These are phyloP conservation scores for Epiperipatus broadwayi DNA, from an alignment of 2,888 invertebrate genomes.

Conservation along the genomic window DNA sequence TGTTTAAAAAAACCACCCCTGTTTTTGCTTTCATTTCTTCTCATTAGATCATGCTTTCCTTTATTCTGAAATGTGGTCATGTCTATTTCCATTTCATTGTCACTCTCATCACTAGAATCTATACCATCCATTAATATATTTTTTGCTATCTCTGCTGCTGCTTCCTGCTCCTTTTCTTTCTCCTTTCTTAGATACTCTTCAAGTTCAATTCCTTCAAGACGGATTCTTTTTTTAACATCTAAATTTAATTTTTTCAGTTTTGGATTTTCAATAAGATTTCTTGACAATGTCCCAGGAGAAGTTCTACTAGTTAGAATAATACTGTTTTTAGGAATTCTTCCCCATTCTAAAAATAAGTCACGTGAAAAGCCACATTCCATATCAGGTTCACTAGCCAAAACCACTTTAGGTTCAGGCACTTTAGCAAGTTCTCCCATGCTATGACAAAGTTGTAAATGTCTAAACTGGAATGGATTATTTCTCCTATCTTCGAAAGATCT, in stretches of 20 bases:
- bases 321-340: conserved; percentile 70
- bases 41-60: conserved; percentile 68
- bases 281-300: conserved; percentile 39
- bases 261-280: conserved; percentile 34
- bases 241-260: conserved; percentile 25
- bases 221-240: conserved; percentile 33
- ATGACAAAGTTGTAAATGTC: conserved; percentile 82
- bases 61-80: conserved; percentile 53
- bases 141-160: conserved; percentile 23
- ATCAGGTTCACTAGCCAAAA: conserved; percentile 81
- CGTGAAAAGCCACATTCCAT: conserved; percentile 86
- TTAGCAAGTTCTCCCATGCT: conserved; percentile 63
- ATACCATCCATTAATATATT: conserved; percentile 20
- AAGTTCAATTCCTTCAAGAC: conserved; percentile 37
- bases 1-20: conserved; percentile 63
- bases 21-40: conserved; percentile 38
- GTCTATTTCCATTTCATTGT: conserved; percentile 48
- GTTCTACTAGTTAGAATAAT: conserved; percentile 65
- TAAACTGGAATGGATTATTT: conserved; percentile 77
- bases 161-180: conserved; percentile 29
- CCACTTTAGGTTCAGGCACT: conserved; percentile 77
- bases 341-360: conserved; percentile 86
- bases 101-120: conserved; percentile 53
- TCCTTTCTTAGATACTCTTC: conserved; percentile 34
- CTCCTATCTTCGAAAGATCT: conserved; percentile 34